These are phyloP conservation scores for Danaus plexippus DNA, from an alignment of 1,140 invertebrate genomes.

Conservation along the genomic window DNA sequence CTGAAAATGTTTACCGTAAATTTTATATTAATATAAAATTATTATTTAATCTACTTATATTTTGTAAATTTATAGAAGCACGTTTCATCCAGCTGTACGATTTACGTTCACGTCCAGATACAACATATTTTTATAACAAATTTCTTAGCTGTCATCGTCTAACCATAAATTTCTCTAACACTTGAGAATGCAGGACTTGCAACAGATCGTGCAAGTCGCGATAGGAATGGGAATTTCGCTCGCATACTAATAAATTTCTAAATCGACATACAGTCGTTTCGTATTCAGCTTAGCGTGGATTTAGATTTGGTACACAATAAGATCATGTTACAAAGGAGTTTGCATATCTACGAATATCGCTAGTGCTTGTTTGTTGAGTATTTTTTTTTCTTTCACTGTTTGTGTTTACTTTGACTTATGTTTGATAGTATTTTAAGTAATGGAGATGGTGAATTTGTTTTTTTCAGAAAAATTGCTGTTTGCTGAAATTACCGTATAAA, in stretches of 20 bases:
- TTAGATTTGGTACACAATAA: constrained; percentile 54
- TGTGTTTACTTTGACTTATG: constrained; percentile 34
- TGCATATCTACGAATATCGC: constrained; percentile 49
- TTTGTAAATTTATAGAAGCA: too few species aligned
- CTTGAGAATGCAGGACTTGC: constrained; percentile 41
- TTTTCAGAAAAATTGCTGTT: too few species aligned
- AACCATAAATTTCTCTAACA: constrained; percentile 26
- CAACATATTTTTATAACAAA: constrained; percentile 18
- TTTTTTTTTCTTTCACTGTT: constrained; percentile 32
- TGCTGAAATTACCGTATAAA: neutral
- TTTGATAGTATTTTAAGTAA: constrained; percentile 5
- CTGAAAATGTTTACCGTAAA: too few species aligned
- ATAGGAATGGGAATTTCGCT: constrained; percentile 49
- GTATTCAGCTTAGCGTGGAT: constrained; percentile 45
- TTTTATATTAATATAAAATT: too few species aligned
- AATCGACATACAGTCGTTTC: constrained; percentile 59
- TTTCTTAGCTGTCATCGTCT: constrained; percentile 21
- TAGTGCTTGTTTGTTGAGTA: constrained; percentile 32
- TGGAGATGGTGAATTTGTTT: neutral
- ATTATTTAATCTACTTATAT: too few species aligned
- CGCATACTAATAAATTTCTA: constrained; percentile 65
- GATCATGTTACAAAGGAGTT: constrained; percentile 61
- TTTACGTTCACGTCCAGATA: neutral
- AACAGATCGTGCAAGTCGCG: constrained; percentile 42
- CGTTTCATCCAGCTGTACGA: too few species aligned